These are phyloP conservation scores for Moxostoma hubbsi DNA, from an alignment of 2,797 vertebrate species.

Conservation along the genomic window DNA sequence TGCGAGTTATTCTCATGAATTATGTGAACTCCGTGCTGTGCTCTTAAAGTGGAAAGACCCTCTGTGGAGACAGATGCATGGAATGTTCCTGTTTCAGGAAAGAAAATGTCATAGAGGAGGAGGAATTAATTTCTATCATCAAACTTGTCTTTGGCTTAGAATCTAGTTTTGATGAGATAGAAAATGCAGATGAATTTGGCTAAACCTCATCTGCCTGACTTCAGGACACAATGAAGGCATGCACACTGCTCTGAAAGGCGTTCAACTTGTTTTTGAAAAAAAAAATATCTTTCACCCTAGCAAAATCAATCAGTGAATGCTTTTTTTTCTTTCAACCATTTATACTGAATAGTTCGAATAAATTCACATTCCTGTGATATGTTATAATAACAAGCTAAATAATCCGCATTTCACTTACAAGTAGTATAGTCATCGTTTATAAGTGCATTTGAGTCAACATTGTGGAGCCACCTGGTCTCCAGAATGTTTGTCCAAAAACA, in stretches of 20 bases:
- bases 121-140: constrained; percentile 45
- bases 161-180: constrained; percentile 44
- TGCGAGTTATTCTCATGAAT: constrained; percentile 23
- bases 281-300: constrained; percentile 17
- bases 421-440: not conserved
- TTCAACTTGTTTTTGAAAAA: not conserved
- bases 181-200: constrained; percentile 31
- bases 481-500: not conserved
- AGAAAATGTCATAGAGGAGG: constrained; percentile 6
- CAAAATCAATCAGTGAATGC: constrained; percentile 31
- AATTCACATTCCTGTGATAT: not conserved
- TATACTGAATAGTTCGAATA: constrained; percentile 9
- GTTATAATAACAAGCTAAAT: not conserved
- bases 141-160: constrained; percentile 35
- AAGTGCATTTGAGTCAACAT: constrained; percentile 1
- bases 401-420: not conserved
- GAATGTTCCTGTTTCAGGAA: constrained; percentile 38
- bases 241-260: not conserved
- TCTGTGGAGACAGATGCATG: not conserved
- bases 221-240: constrained; percentile 22
- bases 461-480: not conserved
- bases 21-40: constrained; percentile 40
- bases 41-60: constrained; percentile 36
- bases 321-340: constrained; percentile 12
- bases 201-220: constrained; percentile 27